Base-by-base conservation (phyloP, 1,140 invertebrate genomes). In the Maconellicoccus hirsutus region DNA sequence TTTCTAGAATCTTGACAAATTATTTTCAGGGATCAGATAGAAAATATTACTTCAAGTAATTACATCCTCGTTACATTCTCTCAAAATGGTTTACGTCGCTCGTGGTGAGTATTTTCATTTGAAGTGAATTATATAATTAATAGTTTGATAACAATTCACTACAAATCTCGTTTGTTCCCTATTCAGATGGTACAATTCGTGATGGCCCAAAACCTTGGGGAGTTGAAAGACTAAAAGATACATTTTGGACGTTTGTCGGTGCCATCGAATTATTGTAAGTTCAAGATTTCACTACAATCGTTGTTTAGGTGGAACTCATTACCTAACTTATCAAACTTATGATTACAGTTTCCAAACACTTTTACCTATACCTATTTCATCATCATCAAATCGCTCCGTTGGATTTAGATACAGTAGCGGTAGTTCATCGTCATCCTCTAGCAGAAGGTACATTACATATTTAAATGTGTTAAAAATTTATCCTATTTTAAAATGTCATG, bases 171-270 rank as follows among this genome's bases (percentile, higher is more conserved):
- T 61, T 61, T 19, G 19, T 19, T 22, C 6, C 10, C 10, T 66
- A 16, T 25, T 66, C 22, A 66, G 61, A 66, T 66, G 61, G 61
- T 66, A 66, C 61, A 23, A 22, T 66, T 25, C 61, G 19, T 66
- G 10, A 66, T 23, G 25, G 61, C 10, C 61, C 42, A 2, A 14
- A 25, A 12, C 61, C 61, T 16, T 66, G 61, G 61, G 61, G 61
- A 10, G 4, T 23, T 12, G 25, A 66, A 4, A 22, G 25, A 66
- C 19, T 66, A 12, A 26, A 25, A 23, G 61, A 66, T 1, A 66
- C 61, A 16, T 12, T 66, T 23, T 25, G 21, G 22, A 4, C 25
- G 10, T 66, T 66, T 22, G 10, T 66, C 1, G 3, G 3, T 26
- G 21, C 61, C 16, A 12, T 66, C 10, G 61, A 26, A 23, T 25